These are phyloP conservation scores for Apamea crenata DNA, from an alignment of 2,888 invertebrate genomes.

Conservation along the genomic window DNA sequence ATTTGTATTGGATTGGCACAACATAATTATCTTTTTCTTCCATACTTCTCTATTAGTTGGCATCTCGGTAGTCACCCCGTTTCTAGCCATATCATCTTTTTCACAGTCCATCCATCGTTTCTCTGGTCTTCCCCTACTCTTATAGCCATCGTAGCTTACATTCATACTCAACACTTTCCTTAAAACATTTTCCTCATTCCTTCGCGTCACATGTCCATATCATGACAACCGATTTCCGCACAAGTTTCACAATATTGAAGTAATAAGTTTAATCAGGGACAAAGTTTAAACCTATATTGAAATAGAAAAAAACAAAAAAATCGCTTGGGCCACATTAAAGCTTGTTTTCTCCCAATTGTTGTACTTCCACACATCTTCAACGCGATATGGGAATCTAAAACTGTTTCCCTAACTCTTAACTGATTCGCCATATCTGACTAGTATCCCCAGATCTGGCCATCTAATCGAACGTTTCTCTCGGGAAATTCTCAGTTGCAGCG, in stretches of 20 bases:
- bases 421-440: neutral
- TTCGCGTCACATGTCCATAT: neutral
- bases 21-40: too few species aligned
- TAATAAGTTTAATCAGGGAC: neutral
- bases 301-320: neutral
- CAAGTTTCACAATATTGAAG: neutral
- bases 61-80: neutral
- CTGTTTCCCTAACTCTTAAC: neutral
- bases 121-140: neutral
- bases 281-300: neutral
- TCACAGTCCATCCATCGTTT: neutral
- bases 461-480: neutral
- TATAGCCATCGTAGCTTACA: neutral
- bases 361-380: neutral
- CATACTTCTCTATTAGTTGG: too few species aligned
- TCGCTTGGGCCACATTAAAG: neutral
- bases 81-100: neutral
- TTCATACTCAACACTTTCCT: neutral
- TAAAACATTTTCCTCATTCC: neutral
- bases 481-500: slow-evolving; percentile 34
- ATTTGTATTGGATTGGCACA: too few species aligned
- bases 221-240: neutral
- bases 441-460: neutral
- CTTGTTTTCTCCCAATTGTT: neutral
- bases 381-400: neutral